Evolutionary conservation across 2,797 vertebrate genomes (phyloP).

Genomic region (Paguma larvata): DNA sequence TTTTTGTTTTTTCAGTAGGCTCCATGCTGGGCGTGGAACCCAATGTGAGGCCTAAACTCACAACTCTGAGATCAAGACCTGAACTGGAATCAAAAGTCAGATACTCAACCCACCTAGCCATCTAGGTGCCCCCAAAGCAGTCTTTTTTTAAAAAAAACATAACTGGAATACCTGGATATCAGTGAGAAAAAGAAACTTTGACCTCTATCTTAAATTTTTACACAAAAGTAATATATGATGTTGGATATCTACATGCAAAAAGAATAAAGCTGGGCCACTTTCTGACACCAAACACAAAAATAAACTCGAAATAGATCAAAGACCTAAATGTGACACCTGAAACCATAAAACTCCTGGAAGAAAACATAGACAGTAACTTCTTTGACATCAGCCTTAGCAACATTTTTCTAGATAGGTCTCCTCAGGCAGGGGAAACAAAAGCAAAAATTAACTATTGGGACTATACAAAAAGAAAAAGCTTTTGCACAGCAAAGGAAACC

Average conservation of each 20-base stretch:
- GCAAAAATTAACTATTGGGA: neutral
- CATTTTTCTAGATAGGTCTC: neutral
- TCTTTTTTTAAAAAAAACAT: neutral
- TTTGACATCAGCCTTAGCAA: neutral
- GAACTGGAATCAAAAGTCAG: no score
- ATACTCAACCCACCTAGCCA: no score
- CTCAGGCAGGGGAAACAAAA: neutral
- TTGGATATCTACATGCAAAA: neutral
- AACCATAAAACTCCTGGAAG: neutral
- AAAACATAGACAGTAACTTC: neutral
- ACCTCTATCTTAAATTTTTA: neutral
- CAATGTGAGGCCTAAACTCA: no score
- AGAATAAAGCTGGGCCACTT: neutral
- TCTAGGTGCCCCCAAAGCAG: neutral
- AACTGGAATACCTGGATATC: neutral
- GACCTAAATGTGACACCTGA: neutral
- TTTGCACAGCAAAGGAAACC: neutral
- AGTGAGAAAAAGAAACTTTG: neutral
- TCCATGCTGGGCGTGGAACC: no score
- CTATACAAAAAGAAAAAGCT: neutral
- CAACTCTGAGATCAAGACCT: no score
- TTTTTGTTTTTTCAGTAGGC: neutral
- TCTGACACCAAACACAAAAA: neutral
- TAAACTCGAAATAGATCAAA: neutral
- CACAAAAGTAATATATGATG: neutral